Evolutionary conservation across 2,113 vertebrate genomes (phyloP).

Genomic region (human): GRCh38 chr16:71815001-71815500

Average conservation of each 20-base stretch:
- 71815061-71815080: not conserved
- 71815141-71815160: conserved; percentile 5
- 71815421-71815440: no score
- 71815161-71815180: not conserved
- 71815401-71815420: no score
- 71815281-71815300: not conserved
- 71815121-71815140: not conserved
- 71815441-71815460: no score
- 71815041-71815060: not conserved
- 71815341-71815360: no score
- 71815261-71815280: not conserved
- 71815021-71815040: not conserved
- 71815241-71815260: not conserved
- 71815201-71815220: not conserved
- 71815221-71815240: not conserved
- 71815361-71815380: no score
- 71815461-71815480: no score
- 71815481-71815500: no score
- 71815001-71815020: not conserved
- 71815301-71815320: not conserved
- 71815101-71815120: not conserved
- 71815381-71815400: no score
- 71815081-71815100: not conserved
- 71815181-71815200: conserved; percentile 21
- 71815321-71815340: not conserved